A percentile compares a stretch with the other conserved stretches of the same genome.
Conservation (phyloP, 2,113 vertebrate genomes). For the Corythornis madagascariensis region DNA sequence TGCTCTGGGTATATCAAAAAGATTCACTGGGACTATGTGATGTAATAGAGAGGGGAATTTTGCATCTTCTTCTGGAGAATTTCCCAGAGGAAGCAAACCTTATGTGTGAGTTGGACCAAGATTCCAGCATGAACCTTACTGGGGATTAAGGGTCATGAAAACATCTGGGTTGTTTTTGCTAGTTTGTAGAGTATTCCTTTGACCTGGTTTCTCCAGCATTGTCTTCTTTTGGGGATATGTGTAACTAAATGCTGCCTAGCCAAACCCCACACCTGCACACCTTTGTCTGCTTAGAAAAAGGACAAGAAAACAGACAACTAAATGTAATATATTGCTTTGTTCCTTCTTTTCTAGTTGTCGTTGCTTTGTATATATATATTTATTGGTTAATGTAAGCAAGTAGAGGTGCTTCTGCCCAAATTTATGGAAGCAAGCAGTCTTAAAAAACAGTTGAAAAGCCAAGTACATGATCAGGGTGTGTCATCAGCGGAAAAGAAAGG, state of each 20-base stretch:
- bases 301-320: not conserved
- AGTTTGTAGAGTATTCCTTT: not conserved
- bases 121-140: not conserved
- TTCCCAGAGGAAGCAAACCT: not conserved
- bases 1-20: not conserved
- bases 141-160: not conserved
- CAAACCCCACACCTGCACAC: not conserved
- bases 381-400: not conserved
- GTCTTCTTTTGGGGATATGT: not conserved
- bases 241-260: not conserved
- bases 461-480: not conserved
- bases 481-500: not conserved
- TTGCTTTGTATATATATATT: not conserved
- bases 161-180: not conserved
- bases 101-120: not conserved
- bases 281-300: not conserved
- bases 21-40: not conserved
- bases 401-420: not conserved
- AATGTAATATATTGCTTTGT: not conserved
- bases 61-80: not conserved
- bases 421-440: not conserved
- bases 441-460: not conserved
- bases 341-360: not conserved
- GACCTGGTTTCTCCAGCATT: not conserved
- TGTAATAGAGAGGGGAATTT: not conserved